A percentile compares a stretch with the other conserved stretches of the same genome.
These are phyloP conservation scores for Dermolepida albohirtum DNA, from an alignment of 2,888 invertebrate species.

Conservation along the genomic window DNA sequence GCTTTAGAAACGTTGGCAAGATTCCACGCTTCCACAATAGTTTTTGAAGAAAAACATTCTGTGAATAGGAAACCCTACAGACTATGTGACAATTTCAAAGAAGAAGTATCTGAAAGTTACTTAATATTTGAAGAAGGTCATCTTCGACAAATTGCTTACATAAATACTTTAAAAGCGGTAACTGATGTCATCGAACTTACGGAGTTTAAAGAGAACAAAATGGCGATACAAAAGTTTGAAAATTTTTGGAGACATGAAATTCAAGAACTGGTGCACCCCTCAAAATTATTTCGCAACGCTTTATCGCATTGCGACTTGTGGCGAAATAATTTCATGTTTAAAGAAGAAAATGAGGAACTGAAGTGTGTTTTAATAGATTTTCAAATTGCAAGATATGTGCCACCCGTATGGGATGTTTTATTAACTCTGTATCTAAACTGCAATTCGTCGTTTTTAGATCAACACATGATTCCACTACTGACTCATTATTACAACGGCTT, in stretches of 20 bases:
- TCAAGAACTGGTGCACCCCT: conserved; percentile 53
- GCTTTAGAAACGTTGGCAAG: conserved; percentile 66
- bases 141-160: conserved; percentile 56
- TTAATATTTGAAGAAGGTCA: conserved; percentile 56
- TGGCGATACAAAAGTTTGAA: conserved; percentile 46
- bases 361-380: conserved; percentile 77
- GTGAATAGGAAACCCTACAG: conserved; percentile 46
- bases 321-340: conserved; percentile 74
- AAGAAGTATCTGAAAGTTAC: conserved; percentile 54
- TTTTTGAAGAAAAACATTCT: conserved; percentile 65
- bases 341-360: conserved; percentile 63
- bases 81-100: conserved; percentile 52
- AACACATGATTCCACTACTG: conserved; percentile 67
- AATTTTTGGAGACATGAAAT: conserved; percentile 50
- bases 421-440: conserved; percentile 70
- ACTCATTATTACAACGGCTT: conserved; percentile 70
- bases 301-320: conserved; percentile 74
- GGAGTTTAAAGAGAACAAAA: conserved; percentile 40
- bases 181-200: conserved; percentile 51
- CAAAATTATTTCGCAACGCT: conserved; percentile 66
- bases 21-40: conserved; percentile 69
- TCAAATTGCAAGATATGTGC: conserved; percentile 74
- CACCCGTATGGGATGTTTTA: conserved; percentile 74
- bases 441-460: conserved; percentile 65
- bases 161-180: conserved; percentile 50